Evolutionary conservation across 1,140 invertebrate species (phyloP), one percentile per base, ranked within the genome.

Genomic region (Ceratosolen solmsi): DNA sequence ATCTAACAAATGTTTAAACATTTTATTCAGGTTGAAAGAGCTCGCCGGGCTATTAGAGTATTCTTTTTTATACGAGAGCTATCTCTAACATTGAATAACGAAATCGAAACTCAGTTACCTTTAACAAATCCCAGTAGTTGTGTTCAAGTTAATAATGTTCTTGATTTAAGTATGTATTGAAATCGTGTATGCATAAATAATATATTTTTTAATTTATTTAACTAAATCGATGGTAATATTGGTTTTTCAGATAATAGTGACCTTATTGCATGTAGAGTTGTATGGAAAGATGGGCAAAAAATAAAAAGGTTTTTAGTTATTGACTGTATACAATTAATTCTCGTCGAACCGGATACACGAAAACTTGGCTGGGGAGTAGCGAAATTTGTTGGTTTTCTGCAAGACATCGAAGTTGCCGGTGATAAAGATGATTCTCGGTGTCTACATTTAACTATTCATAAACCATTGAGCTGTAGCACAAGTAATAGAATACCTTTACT

Each of bases 401-500:
- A 97, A 89, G 96, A 97, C 86, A 94, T 96, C 46, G 95, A 96
- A 88, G 96, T 94, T 22, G 87, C 94, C 74, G 97, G 97, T 8
- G 98, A 99, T 88, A 98, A 99, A 89, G 97, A 99, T 83, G 98
- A 99, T 90, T 98, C 98, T 0, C 93, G 98, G n/a, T 98, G 97
- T 85, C 92, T 99, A 11, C 97, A 99, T 86, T 94, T 99, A 27
- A 98, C 97, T 0, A 97, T 99, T 33, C 97, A 99, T 89, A 96
- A 96, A 85, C 96, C 96, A 5, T 91, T 95, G 3, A 92, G 91
- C 1, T 89, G 86, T 75, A 93, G 93, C 11, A 90, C 94, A 0
- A 92, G 93, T 30, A 96, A 95, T 79, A 92, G 95, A 51, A 93
- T 95, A 3, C 96, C 98, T 0, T 89, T 98, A 11, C 92, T 99